Conservation (phyloP, 2,797 vertebrate species). For the Catharus ustulatus region DNA sequence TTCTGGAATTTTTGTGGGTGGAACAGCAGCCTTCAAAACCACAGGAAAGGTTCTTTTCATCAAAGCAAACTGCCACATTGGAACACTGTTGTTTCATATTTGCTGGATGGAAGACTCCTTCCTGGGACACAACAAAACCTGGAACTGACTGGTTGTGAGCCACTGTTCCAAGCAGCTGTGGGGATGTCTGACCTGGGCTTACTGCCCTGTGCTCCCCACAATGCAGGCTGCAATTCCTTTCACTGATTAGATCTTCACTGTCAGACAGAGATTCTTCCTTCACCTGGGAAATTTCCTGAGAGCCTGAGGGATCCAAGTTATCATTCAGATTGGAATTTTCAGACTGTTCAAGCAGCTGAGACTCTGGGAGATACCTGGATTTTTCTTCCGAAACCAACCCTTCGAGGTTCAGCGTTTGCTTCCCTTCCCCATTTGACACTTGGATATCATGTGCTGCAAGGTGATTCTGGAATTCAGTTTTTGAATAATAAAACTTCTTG, state of each 20-base stretch:
- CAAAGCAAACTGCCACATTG: slow-evolving; percentile 86
- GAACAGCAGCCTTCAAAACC: slow-evolving; percentile 90
- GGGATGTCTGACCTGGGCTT: slow-evolving; percentile 47
- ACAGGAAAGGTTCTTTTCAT: slow-evolving; percentile 89
- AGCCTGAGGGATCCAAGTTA: slow-evolving; percentile 62
- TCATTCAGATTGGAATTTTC: slow-evolving; percentile 60
- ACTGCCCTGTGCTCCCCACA: slow-evolving; percentile 66
- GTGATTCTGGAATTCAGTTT: slow-evolving; percentile 90
- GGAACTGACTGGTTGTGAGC: slow-evolving; percentile 63
- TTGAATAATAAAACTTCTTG: slow-evolving; percentile 93
- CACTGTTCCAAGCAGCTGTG: slow-evolving; percentile 45
- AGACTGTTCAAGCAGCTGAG: slow-evolving; percentile 63
- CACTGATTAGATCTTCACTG: slow-evolving; percentile 74
- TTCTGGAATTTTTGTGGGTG: slow-evolving; percentile 86
- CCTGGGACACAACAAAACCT: slow-evolving; percentile 68
- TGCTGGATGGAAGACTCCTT: slow-evolving; percentile 72
- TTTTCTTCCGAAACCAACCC: slow-evolving; percentile 58
- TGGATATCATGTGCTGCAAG: slow-evolving; percentile 86
- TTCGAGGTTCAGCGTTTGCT: slow-evolving; percentile 68
- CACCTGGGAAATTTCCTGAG: slow-evolving; percentile 61
- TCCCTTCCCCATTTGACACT: slow-evolving; percentile 79
- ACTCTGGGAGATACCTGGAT: slow-evolving; percentile 41
- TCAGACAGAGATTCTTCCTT: slow-evolving; percentile 69
- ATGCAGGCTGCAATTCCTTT: slow-evolving; percentile 76
- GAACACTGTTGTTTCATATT: slow-evolving; percentile 74